A percentile compares a stretch with the other conserved stretches of the same genome.
Evolutionary conservation across 2,888 invertebrate genomes (phyloP).

Genomic region (Dicranocentrus wangi): DNA sequence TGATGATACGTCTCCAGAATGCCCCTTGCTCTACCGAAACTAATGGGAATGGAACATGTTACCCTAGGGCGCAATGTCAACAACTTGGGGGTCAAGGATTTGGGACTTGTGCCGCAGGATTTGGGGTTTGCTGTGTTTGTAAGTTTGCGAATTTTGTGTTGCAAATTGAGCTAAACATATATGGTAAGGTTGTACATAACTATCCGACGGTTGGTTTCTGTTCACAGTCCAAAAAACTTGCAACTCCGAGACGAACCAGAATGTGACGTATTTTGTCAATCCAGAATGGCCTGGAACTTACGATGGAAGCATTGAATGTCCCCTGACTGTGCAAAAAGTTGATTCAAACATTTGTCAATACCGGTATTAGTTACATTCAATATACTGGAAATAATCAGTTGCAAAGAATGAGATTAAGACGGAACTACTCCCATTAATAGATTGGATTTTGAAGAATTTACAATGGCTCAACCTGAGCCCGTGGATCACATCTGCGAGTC

Average conservation of each 20-base stretch:
- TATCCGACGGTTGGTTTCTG: too few species aligned
- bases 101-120: constrained; percentile 87
- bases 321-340: constrained; percentile 72
- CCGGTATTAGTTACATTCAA: constrained; percentile 56
- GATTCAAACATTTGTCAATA: constrained; percentile 73
- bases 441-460: constrained; percentile 73
- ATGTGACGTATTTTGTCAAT: constrained; percentile 72
- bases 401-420: too few species aligned
- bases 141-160: too few species aligned
- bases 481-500: constrained; percentile 73
- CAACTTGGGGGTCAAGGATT: constrained; percentile 83
- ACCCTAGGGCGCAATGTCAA: constrained; percentile 83
- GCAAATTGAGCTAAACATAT: too few species aligned
- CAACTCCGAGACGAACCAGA: constrained; percentile 72
- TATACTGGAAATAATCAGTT: too few species aligned
- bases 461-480: constrained; percentile 73
- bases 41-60: constrained; percentile 88
- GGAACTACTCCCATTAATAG: constrained; percentile 53
- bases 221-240: constrained; percentile 71
- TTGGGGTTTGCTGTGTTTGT: constrained; percentile 86
- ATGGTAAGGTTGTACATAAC: not conserved
- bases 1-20: constrained; percentile 85
- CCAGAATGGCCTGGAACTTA: constrained; percentile 72
- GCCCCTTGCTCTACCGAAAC: constrained; percentile 84
- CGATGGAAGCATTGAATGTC: constrained; percentile 73